Evolutionary conservation across 2,113 vertebrate species (phyloP), one percentile per base, ranked within the genome.

Genomic region (Plestiodon gilberti): DNA sequence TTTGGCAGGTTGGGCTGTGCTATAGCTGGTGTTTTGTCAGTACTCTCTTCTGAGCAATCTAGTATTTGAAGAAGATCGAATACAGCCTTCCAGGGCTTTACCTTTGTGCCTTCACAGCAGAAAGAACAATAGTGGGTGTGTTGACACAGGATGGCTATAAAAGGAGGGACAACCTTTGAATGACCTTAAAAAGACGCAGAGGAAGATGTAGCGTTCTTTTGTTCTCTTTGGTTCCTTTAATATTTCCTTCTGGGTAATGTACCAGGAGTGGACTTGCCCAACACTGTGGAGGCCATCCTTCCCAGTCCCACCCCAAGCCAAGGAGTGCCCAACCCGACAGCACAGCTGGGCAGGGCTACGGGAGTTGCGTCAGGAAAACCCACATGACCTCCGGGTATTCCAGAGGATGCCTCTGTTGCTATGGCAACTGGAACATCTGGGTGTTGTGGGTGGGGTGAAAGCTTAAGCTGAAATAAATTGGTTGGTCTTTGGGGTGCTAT

Each of bases 151-250:
- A 70, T 86, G 65, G 15, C 87, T 79, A 40, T n/a, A 82, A 83
- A 77, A 11, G 33, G 57, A 28, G 74, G 75, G 1, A 62, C 43
- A 88, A 10, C 30, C 22, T 28, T 55, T 82, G 13, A 43, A 11
- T 64, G 30, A 82, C 43, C 0, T 0, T 80, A 33, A 89, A 73
- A 78, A 87, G 52, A 25, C 75, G 11, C 73, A 84, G 84, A 7
- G 15, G n/a, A 80, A 80, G 14, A 30, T 86, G 7, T 30, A 61
- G n/a, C 25, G 61, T 75, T 52, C 10, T 9, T 48, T 78, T 52
- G 87, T 92, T 73, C 73, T 43, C 59, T 62, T 40, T 55, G 81
- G 55, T 78, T 13, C 86, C 17, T 81, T 85, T 75, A 65, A 78
- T 86, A 88, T 64, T 43, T 22, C 85, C 43, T 75, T 28, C 59